A percentile compares a stretch with the other conserved stretches of the same genome.
These are phyloP conservation scores for Lasioglossum zephyrum DNA, from an alignment of 2,888 invertebrate genomes.

Conservation along the genomic window DNA sequence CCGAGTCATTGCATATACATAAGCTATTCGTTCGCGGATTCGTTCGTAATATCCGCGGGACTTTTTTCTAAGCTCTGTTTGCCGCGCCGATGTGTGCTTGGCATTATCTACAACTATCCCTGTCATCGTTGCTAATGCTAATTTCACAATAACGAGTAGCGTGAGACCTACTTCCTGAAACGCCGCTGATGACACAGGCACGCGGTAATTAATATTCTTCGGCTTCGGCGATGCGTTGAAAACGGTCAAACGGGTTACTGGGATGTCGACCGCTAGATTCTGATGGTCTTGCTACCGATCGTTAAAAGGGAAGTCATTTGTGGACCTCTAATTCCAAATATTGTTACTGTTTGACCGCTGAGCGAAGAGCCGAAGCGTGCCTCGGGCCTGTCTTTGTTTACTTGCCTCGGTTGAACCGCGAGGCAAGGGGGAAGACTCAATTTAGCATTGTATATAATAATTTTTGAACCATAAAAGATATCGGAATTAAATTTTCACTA, in stretches of 20 bases:
- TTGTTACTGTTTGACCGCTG: no score
- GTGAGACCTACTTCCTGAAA: slow-evolving; percentile 28
- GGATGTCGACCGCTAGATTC: slow-evolving; percentile 22
- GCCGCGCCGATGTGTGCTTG: not conserved
- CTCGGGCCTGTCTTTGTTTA: no score
- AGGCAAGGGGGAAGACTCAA: no score
- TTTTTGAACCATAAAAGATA: no score
- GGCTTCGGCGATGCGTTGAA: slow-evolving; percentile 29
- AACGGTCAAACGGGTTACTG: slow-evolving; percentile 48
- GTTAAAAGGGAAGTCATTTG: no score
- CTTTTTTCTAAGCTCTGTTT: not conserved
- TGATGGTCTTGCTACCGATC: no score
- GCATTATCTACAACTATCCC: slow-evolving; percentile 28
- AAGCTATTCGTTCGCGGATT: slow-evolving; percentile 25
- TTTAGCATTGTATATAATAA: no score
- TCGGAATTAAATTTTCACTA: no score
- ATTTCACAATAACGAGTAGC: slow-evolving; percentile 7
- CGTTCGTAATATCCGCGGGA: not conserved
- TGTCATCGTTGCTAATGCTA: not conserved
- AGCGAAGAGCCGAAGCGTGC: no score
- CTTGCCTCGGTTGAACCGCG: no score
- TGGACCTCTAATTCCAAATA: no score
- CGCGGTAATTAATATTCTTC: slow-evolving; percentile 47
- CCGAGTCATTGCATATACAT: slow-evolving; percentile 9
- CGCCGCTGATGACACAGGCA: not conserved